Evolutionary conservation across 2,888 invertebrate species (phyloP).

Genomic region (Byasa hedistus): DNA sequence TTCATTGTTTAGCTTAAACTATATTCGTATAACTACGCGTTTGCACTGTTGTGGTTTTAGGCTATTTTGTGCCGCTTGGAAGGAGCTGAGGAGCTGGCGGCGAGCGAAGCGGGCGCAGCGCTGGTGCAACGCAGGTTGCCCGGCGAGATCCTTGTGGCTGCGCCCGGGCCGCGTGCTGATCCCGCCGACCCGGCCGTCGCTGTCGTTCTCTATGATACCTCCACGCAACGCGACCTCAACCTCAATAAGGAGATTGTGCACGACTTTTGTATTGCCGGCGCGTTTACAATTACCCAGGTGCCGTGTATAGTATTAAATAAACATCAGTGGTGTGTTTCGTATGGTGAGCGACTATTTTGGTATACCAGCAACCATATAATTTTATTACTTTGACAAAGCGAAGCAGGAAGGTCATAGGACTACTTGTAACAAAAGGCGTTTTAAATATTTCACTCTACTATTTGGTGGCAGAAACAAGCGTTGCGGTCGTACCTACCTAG

Average conservation of each 20-base stretch:
- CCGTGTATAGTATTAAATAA: no score
- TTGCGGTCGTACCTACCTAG: no score
- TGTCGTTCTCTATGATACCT: constrained; percentile 83
- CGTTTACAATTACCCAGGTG: constrained; percentile 62
- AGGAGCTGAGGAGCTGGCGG: constrained; percentile 83
- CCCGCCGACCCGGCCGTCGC: constrained; percentile 74
- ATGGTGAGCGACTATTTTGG: background rate
- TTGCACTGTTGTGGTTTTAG: constrained; percentile 47
- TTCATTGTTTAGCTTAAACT: background rate
- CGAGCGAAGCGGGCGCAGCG: constrained; percentile 53
- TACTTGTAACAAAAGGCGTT: no score
- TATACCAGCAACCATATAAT: background rate
- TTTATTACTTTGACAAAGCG: no score
- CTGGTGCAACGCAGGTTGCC: constrained; percentile 66
- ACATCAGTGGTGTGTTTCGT: background rate
- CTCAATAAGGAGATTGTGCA: constrained; percentile 81
- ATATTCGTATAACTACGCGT: background rate
- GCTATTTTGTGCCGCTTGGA: constrained; percentile 85
- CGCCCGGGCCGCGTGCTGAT: constrained; percentile 67
- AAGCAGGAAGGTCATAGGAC: no score
- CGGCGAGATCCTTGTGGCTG: constrained; percentile 78
- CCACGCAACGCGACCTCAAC: constrained; percentile 82
- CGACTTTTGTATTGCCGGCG: constrained; percentile 68
- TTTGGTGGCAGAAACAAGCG: no score
- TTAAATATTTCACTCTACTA: no score